These are phyloP conservation scores for Ectropis crepuscularia DNA, from an alignment of 2,888 invertebrate species.

Conservation along the genomic window DNA sequence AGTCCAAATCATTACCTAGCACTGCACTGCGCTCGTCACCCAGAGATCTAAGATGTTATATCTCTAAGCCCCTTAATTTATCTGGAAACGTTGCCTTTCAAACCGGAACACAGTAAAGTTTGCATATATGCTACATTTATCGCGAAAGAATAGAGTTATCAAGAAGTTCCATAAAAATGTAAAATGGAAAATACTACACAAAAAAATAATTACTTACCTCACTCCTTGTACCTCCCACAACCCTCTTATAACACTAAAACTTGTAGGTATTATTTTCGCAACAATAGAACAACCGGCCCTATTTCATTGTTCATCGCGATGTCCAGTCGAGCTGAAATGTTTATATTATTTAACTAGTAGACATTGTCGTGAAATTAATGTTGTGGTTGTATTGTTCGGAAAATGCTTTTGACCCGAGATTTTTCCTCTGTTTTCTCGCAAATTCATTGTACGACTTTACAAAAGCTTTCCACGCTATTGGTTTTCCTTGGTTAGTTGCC, in stretches of 20 bases:
- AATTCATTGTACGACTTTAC: slow-evolving; percentile 8
- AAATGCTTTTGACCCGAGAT: slow-evolving; percentile 19
- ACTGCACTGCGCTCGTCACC: too few species aligned
- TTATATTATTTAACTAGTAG: slow-evolving; percentile 46
- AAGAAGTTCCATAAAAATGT: not conserved
- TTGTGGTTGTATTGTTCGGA: slow-evolving; percentile 29
- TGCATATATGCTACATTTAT: too few species aligned
- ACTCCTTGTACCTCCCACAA: not conserved
- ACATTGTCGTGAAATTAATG: slow-evolving; percentile 37
- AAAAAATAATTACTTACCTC: slow-evolving; percentile 16
- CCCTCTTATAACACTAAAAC: slow-evolving; percentile 15
- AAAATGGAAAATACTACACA: slow-evolving; percentile 3
- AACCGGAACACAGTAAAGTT: too few species aligned
- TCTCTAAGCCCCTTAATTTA: too few species aligned
- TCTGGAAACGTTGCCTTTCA: too few species aligned
- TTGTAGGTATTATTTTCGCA: slow-evolving; percentile 11
- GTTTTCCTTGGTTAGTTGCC: slow-evolving; percentile 1
- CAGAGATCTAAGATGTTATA: too few species aligned
- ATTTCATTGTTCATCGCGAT: slow-evolving; percentile 36
- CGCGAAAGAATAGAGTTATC: not conserved
- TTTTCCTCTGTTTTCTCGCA: slow-evolving; percentile 20
- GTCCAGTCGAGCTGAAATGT: slow-evolving; percentile 41
- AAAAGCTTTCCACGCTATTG: slow-evolving; percentile 20
- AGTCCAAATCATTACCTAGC: too few species aligned
- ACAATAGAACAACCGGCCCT: slow-evolving; percentile 25